These are phyloP conservation scores for Ciconia maguari DNA, from an alignment of 2,113 vertebrate genomes.

Conservation along the genomic window DNA sequence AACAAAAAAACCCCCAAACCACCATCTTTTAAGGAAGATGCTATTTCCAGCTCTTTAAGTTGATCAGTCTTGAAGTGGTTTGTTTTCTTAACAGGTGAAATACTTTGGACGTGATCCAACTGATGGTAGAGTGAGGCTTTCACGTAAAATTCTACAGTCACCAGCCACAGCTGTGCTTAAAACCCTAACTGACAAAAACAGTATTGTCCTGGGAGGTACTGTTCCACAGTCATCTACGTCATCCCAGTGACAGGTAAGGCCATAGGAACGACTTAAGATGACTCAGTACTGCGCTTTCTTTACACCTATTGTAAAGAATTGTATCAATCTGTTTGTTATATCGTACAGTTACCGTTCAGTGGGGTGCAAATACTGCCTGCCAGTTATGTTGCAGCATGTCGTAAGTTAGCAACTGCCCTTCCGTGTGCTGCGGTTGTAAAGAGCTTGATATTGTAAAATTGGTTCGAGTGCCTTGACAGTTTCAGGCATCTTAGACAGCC, in stretches of 20 bases:
- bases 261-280: background rate
- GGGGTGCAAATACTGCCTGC: conserved; percentile 14
- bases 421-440: background rate
- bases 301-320: background rate
- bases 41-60: background rate
- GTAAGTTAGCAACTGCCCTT: background rate
- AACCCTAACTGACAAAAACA: conserved; percentile 86
- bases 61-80: background rate
- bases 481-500: background rate
- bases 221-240: conserved; percentile 63
- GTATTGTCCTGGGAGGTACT: conserved; percentile 81
- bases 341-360: conserved; percentile 12
- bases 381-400: background rate
- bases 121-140: conserved; percentile 96
- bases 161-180: conserved; percentile 79
- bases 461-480: background rate
- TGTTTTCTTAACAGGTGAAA: conserved; percentile 84
- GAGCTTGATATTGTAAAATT: background rate
- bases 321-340: background rate
- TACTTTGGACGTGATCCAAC: conserved; percentile 96
- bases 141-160: conserved; percentile 92
- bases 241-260: conserved; percentile 53
- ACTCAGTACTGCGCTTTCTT: background rate
- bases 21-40: background rate
- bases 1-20: no score